Evolutionary conservation across 2,797 vertebrate genomes (phyloP), one percentile per base, ranked within the genome.

Genomic region (Hydrocynus forskahlii): DNA sequence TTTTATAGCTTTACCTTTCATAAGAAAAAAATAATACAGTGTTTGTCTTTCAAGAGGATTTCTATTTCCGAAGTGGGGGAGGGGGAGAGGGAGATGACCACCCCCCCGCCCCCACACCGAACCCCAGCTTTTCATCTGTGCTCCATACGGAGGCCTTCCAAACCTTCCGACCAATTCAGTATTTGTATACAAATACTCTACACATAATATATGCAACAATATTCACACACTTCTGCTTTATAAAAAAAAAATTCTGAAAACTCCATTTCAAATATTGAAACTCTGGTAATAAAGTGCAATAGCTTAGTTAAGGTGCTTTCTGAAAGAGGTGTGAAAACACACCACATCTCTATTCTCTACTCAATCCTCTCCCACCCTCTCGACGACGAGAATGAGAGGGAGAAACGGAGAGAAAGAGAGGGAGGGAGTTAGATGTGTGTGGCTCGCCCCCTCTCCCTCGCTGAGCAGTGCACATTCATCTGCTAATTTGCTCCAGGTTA

Each of bases 241-340:
- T 86, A 79, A 81, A 83, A 86, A 86, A 40, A 78, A 67, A 43
- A 19, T 78, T 29, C 80, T 55, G 75, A 84, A 85, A 82, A 69
- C 35, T 29, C 3, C 29, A 88, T 87, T 84, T 88, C 84, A 88
- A 87, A 86, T 86, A 86, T 87, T 86, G 85, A 87, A 88, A 88
- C 84, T 78, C 54, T 73, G 74, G 79, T 73, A 79, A 86, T 94
- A 95, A 95, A 95, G 94, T 95, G 94, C 93, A 86, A 90, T 78
- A 88, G 84, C 88, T 88, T 81, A 81, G 85, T 85, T 95, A 95
- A 94, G 93, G 94, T 95, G 94, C 94, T 93, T 94, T 60, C 78
- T 86, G 83, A 83, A 83, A 84, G 82, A 86, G 88, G 87, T 82
- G 83, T 78, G 77, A 29, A 83, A 80, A 83, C 83, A 35, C 45